A percentile compares a stretch with the other conserved stretches of the same genome.
Evolutionary conservation across 2,888 invertebrate genomes (phyloP).

Genomic region (Deilephila porcellus): DNA sequence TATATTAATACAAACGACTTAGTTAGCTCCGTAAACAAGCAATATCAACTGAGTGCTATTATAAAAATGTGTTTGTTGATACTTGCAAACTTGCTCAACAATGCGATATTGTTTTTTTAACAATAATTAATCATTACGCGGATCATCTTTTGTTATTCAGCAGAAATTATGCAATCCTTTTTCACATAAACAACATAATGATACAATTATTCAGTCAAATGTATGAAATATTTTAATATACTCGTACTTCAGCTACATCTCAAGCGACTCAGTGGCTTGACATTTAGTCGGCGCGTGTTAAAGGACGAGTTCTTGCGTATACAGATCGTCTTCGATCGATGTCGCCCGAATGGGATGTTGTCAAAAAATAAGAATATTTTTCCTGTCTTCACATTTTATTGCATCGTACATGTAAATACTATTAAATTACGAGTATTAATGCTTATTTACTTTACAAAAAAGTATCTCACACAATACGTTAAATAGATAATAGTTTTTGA

Average conservation of each 20-base stretch:
- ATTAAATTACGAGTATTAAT: no score
- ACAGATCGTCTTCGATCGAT: no score
- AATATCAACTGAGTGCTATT: constrained; percentile 18
- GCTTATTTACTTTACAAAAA: no score
- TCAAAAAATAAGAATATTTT: no score
- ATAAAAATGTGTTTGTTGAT: constrained; percentile 18
- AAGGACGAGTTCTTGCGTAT: constrained; percentile 34
- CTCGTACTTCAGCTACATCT: background rate
- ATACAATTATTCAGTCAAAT: no score
- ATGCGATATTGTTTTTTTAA: background rate
- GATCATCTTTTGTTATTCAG: background rate
- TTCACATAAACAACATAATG: no score
- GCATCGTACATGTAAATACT: no score
- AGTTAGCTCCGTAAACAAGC: constrained; percentile 23
- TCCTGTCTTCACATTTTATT: no score
- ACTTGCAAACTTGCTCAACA: constrained; percentile 29
- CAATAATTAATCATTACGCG: background rate
- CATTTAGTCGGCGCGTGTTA: constrained; percentile 25
- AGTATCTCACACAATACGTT: no score
- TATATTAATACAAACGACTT: constrained; percentile 17
- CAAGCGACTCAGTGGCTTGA: background rate
- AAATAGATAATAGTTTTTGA: no score
- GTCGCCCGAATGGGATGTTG: no score
- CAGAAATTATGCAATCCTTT: no score
- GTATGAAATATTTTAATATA: background rate